Base-by-base conservation (phyloP, 2,888 invertebrate species). In the Venusia cambrica region DNA sequence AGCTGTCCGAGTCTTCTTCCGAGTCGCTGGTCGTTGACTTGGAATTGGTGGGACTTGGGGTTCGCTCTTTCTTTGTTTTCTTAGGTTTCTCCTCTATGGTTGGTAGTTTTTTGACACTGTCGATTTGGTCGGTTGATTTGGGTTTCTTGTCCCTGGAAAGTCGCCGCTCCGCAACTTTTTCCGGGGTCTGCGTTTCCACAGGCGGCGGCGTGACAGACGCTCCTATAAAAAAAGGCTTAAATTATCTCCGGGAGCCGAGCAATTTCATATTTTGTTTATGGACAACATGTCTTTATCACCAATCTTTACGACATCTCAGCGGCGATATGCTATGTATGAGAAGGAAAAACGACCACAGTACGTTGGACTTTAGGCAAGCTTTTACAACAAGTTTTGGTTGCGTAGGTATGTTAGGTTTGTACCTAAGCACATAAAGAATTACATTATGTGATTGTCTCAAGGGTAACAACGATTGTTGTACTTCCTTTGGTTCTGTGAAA, bases 191-290 rank as follows among this genome's bases (percentile, higher is more conserved):
- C 24, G 66, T 50, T 6, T 81, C 79, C 5, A 59, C 43, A 0
- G 73, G 73, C 2, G 78, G 85, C 0, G 83, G 83, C 1, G 87
- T 85, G 2, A 65, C 69, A 10, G 87, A 84, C 1, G 72, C 68
- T 42, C 73, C 85, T 87, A 54, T 39, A 53, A 48, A 5, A 13
- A 38, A 15, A n/a, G n/a, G n/a, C n/a, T n/a, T n/a, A n/a, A n/a
- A n/a, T n/a, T n/a, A n/a, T 19, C 2, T 1, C 10, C 5, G 0
- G 10, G 10, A 10, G 2, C n/a, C 1, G 5, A 13, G 7, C 13
- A 4, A 22, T 22, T 22, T 13, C 3, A 22, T n/a, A n/a, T n/a
- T n/a, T n/a, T n/a, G n/a, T 11, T 22, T 22, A 13, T 6, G 13
- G 13, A 6, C 14, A 14, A 8, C 9, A 8, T 2, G n/a, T 2